Evolutionary conservation across 2,797 vertebrate genomes (phyloP).

Genomic region (Bradypodion pumilum): DNA sequence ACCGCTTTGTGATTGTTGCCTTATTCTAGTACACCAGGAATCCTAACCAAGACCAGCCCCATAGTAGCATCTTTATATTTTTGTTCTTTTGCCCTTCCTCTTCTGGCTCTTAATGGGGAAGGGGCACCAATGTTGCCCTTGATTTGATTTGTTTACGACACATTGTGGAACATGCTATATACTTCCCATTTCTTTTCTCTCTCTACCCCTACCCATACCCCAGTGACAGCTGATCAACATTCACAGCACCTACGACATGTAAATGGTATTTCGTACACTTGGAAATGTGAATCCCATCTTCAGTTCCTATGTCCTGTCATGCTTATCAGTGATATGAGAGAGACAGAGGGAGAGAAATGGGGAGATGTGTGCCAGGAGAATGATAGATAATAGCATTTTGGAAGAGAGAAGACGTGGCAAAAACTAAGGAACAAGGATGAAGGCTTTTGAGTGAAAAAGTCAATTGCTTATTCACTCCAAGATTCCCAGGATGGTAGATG

Average conservation of each 20-base stretch:
- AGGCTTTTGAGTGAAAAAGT: conserved; percentile 62
- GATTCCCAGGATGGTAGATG: conserved; percentile 47
- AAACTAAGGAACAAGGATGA: conserved; percentile 65
- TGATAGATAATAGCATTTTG: conserved; percentile 71
- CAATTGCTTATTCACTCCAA: conserved; percentile 43
- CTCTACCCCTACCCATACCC: neutral
- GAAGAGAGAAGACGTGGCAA: conserved; percentile 51
- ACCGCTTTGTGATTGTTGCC: conserved; percentile 58
- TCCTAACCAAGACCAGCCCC: conserved; percentile 55
- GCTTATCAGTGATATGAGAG: conserved; percentile 67
- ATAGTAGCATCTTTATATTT: conserved; percentile 34
- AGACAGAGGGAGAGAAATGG: conserved; percentile 56
- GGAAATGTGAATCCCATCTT: conserved; percentile 71
- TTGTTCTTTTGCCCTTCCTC: too few species aligned
- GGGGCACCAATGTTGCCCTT: conserved; percentile 51
- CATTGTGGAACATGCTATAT: conserved; percentile 45
- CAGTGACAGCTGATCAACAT: conserved; percentile 57
- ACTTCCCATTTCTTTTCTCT: conserved; percentile 41
- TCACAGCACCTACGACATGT: conserved; percentile 64
- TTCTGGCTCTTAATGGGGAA: conserved; percentile 20
- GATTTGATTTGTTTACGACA: conserved; percentile 16
- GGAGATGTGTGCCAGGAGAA: conserved; percentile 62
- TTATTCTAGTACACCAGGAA: conserved; percentile 48
- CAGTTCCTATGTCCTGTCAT: conserved; percentile 61
- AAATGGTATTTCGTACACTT: conserved; percentile 69